A percentile compares a stretch with the other conserved stretches of the same genome.
Evolutionary conservation across 2,888 invertebrate species (phyloP).

Genomic region (Nephrotoma guestfalica): DNA sequence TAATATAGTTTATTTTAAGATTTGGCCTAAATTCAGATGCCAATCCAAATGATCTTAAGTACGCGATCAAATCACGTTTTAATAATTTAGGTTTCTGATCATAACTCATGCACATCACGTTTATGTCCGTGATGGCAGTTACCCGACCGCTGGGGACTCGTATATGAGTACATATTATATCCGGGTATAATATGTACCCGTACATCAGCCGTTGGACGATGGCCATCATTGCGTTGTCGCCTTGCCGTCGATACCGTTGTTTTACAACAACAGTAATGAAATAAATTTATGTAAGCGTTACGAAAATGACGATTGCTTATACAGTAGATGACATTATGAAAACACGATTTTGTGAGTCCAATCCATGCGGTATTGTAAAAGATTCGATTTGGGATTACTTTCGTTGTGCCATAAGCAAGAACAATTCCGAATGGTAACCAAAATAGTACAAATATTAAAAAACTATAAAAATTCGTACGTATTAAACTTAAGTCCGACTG

Average conservation of each 20-base stretch:
- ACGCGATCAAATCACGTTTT: not conserved
- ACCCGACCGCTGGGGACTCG: slow-evolving; percentile 38
- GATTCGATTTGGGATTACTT: slow-evolving; percentile 34
- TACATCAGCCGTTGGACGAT: slow-evolving; percentile 40
- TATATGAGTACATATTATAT: slow-evolving; percentile 49
- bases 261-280: slow-evolving; percentile 70
- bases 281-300: slow-evolving; percentile 54
- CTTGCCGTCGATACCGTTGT: slow-evolving; percentile 51
- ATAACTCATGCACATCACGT: slow-evolving; percentile 22
- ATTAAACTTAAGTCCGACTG: slow-evolving; percentile 46
- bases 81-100: slow-evolving; percentile 17
- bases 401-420: slow-evolving; percentile 38
- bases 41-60: not conserved
- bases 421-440: slow-evolving; percentile 56
- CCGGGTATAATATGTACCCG: slow-evolving; percentile 60
- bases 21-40: not conserved
- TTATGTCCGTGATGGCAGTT: slow-evolving; percentile 22
- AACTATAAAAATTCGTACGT: slow-evolving; percentile 49
- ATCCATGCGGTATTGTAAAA: slow-evolving; percentile 56
- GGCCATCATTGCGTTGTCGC: slow-evolving; percentile 38
- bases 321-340: slow-evolving; percentile 51
- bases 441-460: slow-evolving; percentile 42
- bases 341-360: slow-evolving; percentile 50
- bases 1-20: not conserved
- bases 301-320: slow-evolving; percentile 52